Evolutionary conservation across 35 echinoderm and acorn worm species (phyloP).

Genomic region (Hemicentrotus pulcherrimus): DNA sequence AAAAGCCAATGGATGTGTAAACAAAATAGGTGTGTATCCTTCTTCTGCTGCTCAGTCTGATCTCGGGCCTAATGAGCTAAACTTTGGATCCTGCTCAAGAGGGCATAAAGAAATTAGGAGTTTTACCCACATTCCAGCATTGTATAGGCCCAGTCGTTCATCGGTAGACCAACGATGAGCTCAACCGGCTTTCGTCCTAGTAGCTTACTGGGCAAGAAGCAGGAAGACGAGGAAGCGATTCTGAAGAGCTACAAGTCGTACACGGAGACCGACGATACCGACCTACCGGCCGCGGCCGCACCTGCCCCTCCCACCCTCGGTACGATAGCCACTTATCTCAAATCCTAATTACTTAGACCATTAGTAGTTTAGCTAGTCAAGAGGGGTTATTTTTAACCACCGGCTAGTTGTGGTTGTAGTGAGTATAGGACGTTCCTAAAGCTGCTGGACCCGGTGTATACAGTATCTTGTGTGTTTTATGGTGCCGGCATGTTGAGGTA

Average conservation of each 20-base stretch:
- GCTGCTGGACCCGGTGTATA: neutral
- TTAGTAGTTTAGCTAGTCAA: neutral
- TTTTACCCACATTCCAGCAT: neutral
- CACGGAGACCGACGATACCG: neutral
- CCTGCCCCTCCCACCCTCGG: conserved; percentile 12
- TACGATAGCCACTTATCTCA: neutral
- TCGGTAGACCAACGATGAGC: neutral
- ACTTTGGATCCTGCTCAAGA: neutral
- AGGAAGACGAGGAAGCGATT: conserved; percentile 42
- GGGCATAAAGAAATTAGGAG: neutral
- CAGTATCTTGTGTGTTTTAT: neutral
- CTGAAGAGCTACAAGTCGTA: conserved; percentile 49
- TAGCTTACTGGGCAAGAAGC: neutral
- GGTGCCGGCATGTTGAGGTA: neutral
- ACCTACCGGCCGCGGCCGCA: neutral
- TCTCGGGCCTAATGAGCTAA: neutral
- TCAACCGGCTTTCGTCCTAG: neutral
- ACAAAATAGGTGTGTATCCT: neutral
- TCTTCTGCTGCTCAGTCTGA: neutral
- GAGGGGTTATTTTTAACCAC: neutral
- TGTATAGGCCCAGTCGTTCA: neutral
- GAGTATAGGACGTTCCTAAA: neutral
- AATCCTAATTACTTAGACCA: neutral
- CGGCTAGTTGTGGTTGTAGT: neutral
- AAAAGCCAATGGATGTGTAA: neutral